Conservation (phyloP, 2,888 invertebrate species). For the Dasysyrphus albostriatus region DNA sequence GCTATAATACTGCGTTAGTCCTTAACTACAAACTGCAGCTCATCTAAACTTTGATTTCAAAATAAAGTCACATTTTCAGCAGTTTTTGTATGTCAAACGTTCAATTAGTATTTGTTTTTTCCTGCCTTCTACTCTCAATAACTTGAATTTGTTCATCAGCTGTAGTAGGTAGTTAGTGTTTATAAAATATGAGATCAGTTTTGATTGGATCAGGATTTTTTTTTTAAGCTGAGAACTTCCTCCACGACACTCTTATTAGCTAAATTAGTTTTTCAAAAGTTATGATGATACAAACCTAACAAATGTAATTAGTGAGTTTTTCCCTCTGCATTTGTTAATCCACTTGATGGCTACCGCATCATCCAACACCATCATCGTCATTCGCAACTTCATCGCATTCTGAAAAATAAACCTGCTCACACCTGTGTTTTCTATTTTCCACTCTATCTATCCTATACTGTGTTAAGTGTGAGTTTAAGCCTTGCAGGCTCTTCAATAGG, state of each 20-base stretch:
- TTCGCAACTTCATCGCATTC: background rate
- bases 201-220: constrained; percentile 14
- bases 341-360: constrained; percentile 38
- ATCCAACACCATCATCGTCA: constrained; percentile 1
- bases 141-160: background rate
- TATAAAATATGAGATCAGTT: background rate
- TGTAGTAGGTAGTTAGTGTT: background rate
- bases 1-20: too few species aligned
- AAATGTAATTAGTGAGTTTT: constrained; percentile 71
- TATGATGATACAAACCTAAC: constrained; percentile 49
- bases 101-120: too few species aligned
- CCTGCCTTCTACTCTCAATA: background rate
- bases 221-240: background rate
- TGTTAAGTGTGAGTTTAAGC: constrained; percentile 49
- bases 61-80: too few species aligned
- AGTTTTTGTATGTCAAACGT: too few species aligned
- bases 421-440: constrained; percentile 36
- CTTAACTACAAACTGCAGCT: background rate
- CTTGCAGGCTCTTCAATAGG: constrained; percentile 24
- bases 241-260: constrained; percentile 46
- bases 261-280: constrained; percentile 54
- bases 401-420: constrained; percentile 12
- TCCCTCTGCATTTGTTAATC: constrained; percentile 33
- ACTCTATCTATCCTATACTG: background rate
- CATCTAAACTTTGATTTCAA: background rate